These are phyloP conservation scores for Galeopterus variegatus DNA, from an alignment of 2,113 vertebrate species.

Conservation along the genomic window DNA sequence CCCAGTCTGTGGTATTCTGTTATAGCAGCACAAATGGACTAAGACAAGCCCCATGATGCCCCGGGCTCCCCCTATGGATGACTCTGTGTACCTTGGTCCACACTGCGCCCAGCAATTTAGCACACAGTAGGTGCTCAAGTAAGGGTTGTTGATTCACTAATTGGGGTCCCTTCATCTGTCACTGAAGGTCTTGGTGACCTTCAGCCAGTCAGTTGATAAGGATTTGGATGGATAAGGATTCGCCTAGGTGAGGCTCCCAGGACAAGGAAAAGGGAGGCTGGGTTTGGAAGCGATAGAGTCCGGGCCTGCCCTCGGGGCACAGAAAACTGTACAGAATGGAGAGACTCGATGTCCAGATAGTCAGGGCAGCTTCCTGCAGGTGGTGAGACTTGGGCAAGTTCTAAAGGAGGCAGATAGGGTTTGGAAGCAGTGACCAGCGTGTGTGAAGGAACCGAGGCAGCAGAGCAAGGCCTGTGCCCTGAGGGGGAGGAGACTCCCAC, in stretches of 20 bases:
- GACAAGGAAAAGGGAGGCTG: neutral
- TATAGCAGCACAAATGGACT: neutral
- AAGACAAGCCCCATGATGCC: neutral
- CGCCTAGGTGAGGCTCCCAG: neutral
- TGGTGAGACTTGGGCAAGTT: accelerated
- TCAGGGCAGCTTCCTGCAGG: neutral
- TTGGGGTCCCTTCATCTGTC: neutral
- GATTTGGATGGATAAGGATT: neutral
- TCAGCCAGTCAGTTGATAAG: neutral
- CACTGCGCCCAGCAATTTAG: neutral
- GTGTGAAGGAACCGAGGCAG: neutral
- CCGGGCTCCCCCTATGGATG: neutral
- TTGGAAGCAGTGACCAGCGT: neutral
- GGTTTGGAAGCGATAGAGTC: neutral
- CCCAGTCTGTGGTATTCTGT: neutral
- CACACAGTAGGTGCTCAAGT: neutral
- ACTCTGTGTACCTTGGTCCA: neutral
- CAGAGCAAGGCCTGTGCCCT: neutral
- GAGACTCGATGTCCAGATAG: accelerated
- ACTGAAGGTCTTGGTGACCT: neutral
- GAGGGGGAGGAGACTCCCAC: neutral
- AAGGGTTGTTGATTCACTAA: neutral
- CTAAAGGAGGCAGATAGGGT: neutral
- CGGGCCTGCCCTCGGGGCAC: neutral
- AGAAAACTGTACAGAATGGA: neutral